phyloP scores from a whole-genome alignment of 2,113 vertebrate species.

The Rhinoptilus africanus region DNA sequence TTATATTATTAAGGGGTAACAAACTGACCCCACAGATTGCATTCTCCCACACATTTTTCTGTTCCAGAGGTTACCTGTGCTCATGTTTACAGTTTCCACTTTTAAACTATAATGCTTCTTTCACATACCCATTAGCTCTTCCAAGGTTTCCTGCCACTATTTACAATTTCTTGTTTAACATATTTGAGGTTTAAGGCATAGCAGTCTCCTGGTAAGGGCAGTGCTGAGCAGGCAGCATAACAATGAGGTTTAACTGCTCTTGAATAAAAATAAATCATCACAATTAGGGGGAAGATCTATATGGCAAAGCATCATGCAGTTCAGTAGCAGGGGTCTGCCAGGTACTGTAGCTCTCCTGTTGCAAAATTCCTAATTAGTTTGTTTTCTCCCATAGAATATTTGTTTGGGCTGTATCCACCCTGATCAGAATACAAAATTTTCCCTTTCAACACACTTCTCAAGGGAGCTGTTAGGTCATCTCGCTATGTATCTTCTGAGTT shows the following conservation, averaged over 20 bases:
- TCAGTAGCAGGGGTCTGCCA: background rate
- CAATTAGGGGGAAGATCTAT: conserved; percentile 21
- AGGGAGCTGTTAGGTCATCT: background rate
- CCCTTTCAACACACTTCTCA: background rate
- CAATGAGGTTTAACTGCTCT: conserved; percentile 34
- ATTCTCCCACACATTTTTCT: background rate
- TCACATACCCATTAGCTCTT: background rate
- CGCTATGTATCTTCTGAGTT: background rate
- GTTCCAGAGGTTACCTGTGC: background rate
- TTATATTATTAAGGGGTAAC: background rate
- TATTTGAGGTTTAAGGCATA: background rate
- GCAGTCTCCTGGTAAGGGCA: background rate
- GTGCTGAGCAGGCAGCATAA: background rate
- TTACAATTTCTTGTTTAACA: conserved; percentile 3
- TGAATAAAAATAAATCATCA: conserved; percentile 43
- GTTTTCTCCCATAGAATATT: background rate
- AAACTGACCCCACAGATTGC: background rate
- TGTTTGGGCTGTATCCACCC: background rate
- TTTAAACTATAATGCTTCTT: background rate
- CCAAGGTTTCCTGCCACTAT: background rate
- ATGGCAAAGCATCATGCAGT: background rate
- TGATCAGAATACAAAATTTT: background rate
- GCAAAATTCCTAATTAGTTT: conserved; percentile 26
- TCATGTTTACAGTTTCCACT: background rate
- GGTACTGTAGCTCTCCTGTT: background rate